Conservation (phyloP, 2,888 invertebrate genomes). For the Fragum sueziense region DNA sequence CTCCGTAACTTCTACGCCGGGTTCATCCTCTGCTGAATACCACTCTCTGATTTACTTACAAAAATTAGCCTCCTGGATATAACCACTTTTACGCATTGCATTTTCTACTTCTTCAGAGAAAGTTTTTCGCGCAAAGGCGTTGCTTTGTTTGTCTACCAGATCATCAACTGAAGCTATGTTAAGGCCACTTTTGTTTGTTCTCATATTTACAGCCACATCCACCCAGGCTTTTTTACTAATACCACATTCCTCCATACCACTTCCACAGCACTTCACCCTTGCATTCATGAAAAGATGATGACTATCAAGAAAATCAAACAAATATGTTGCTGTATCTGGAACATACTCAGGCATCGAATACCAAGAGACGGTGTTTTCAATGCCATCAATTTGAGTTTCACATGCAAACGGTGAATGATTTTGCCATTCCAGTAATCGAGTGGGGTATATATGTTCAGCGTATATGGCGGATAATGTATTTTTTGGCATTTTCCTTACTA, state of each 20-base stretch:
- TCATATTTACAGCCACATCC: slow-evolving; percentile 10
- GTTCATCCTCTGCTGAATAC: slow-evolving; percentile 23
- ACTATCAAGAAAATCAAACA: no score
- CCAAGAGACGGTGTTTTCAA: no score
- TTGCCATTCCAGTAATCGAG: no score
- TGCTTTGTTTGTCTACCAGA: slow-evolving; percentile 27
- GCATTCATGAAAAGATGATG: no score
- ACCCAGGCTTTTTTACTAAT: not conserved
- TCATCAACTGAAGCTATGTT: slow-evolving; percentile 16
- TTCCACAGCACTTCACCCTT: not conserved
- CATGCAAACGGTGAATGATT: no score
- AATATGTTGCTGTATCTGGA: no score
- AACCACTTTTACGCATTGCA: not conserved
- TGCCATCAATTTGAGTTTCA: no score
- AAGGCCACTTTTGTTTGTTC: not conserved
- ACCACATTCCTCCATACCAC: not conserved
- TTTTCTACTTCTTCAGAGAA: slow-evolving; percentile 23
- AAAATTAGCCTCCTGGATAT: slow-evolving; percentile 5
- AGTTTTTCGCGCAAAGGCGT: slow-evolving; percentile 4
- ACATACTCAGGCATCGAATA: no score
- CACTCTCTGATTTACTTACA: slow-evolving; percentile 21
- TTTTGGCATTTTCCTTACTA: no score
- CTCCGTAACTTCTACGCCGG: not conserved
- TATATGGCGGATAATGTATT: no score
- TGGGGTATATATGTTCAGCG: no score